phyloP scores from a whole-genome alignment of 1,140 invertebrate genomes.

The Trypoxylus dichotomus region DNA sequence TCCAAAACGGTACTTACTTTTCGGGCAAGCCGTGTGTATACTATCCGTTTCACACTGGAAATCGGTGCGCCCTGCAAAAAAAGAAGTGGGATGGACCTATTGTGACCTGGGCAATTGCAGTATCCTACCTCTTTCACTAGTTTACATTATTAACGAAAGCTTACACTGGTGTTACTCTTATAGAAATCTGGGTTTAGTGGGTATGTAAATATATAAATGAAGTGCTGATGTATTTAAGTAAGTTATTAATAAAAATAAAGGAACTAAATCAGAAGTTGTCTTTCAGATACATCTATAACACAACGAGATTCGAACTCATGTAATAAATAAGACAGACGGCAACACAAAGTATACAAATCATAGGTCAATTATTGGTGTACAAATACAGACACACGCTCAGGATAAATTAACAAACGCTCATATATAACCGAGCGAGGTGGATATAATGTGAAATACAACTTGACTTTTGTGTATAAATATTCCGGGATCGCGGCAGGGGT shows the following conservation, averaged over 20 bases:
- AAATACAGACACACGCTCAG: constrained; percentile 39
- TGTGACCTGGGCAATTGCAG: too few relatives aligned
- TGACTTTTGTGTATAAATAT: constrained; percentile 37
- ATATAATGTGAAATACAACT: constrained; percentile 40
- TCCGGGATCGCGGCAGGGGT: constrained; percentile 31
- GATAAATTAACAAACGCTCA: constrained; percentile 39
- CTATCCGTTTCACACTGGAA: too few relatives aligned
- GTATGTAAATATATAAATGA: too few relatives aligned
- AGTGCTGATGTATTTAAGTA: neutral
- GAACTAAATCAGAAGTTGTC: neutral
- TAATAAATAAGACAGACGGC: neutral
- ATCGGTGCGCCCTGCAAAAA: too few relatives aligned
- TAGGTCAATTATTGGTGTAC: constrained; percentile 41
- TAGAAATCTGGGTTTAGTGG: too few relatives aligned
- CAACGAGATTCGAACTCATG: neutral
- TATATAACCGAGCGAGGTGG: constrained; percentile 39
- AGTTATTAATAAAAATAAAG: neutral
- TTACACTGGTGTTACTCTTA: too few relatives aligned
- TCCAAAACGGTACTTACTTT: too few relatives aligned
- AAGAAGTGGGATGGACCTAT: too few relatives aligned
- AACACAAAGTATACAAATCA: constrained; percentile 39
- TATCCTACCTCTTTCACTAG: too few relatives aligned
- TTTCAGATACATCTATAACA: neutral
- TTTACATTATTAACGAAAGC: too few relatives aligned
- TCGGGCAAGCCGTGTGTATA: too few relatives aligned